Evolutionary conservation across 2,113 vertebrate species (phyloP).

Genomic region (Athene noctua): DNA sequence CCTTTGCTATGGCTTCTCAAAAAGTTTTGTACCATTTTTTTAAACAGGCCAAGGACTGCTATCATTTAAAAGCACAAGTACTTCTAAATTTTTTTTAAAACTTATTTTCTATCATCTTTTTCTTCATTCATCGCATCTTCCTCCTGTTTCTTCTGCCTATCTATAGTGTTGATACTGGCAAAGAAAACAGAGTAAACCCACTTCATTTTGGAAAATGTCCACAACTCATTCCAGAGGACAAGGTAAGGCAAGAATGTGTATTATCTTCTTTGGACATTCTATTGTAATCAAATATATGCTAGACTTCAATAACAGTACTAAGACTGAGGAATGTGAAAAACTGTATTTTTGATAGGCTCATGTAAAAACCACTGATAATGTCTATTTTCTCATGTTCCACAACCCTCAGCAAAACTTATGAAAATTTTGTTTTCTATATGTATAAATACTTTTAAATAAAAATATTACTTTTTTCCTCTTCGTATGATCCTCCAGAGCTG

Average conservation of each 20-base stretch:
- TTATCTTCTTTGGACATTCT: background rate
- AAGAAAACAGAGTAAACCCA: background rate
- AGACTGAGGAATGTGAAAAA: background rate
- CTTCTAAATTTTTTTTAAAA: background rate
- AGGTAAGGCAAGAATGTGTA: background rate
- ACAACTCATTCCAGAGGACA: background rate
- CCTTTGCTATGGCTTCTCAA: background rate
- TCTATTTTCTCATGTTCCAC: background rate
- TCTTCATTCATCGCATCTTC: background rate
- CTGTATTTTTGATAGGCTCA: background rate
- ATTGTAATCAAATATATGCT: background rate
- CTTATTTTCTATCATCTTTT: background rate
- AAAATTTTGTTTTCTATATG: background rate
- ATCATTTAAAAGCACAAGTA: background rate
- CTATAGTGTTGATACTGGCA: background rate
- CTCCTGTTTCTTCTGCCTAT: background rate
- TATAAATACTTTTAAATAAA: background rate
- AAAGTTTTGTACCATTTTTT: background rate
- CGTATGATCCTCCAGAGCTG: slow-evolving; percentile 98
- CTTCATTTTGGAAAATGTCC: background rate
- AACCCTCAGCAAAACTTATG: background rate
- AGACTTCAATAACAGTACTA: background rate
- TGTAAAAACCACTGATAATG: background rate
- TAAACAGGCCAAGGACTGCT: background rate
- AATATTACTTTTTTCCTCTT: slow-evolving; percentile 94